Evolutionary conservation across 2,113 vertebrate species (phyloP), one percentile per base, ranked within the genome.

Genomic region (Lampris megalopsis): DNA sequence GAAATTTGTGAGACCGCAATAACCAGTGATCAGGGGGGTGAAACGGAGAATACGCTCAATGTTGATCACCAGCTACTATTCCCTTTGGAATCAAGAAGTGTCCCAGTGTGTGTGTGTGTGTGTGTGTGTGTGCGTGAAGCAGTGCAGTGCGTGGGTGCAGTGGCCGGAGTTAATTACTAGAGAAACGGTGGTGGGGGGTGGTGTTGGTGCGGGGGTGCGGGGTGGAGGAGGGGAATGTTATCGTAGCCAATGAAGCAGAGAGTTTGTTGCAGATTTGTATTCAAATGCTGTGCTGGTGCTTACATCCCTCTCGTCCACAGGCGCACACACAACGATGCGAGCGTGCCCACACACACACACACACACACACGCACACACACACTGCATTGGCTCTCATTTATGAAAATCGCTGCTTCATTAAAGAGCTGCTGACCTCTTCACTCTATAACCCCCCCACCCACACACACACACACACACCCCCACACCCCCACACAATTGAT

Each of bases 131-230:
- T 73, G 60, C 76, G 42, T 54, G 47, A 50, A 64, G 41, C 48
- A 63, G 35, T 61, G 2, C 6, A 35, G 6, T 60, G 58, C 1
- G 6, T 38, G 58, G 5, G 58, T 9, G 6, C 6, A 56, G 36
- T 58, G 63, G 69, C 68, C 63, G 75, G 68, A 80, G 69, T 82
- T 80, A 82, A 84, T 84, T 87, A 84, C 74, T 66, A 66, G 69
- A 84, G 63, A 74, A 76, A 63, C 54, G 66, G 48, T 68, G 81
- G 53, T 60, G 63, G 60, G 41, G 69, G 60, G 63, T 45, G 60
- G 69, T 67, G 73, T 73, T 43, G 45, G 62, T 63, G 61, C 35
- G 58, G 40, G 6, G 35, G 58, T 41, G 38, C 36, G 43, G 42
- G 9, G 37, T 4, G 7, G 24, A 6, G 56, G 6, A 1, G 64